phyloP scores from a whole-genome alignment of 1,140 invertebrate species.

The Aphis craccivora region DNA sequence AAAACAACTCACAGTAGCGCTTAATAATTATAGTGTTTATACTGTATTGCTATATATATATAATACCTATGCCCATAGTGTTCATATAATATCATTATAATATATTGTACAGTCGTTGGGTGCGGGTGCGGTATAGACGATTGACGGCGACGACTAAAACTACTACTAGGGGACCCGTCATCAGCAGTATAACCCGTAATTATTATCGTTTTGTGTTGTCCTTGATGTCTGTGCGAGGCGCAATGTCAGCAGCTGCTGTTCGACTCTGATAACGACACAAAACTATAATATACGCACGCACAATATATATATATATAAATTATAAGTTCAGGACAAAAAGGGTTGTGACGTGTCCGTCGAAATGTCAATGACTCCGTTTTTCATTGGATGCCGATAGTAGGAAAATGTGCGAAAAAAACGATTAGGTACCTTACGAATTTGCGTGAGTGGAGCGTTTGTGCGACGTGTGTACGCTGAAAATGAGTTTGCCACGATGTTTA shows the following conservation, averaged over 20 bases:
- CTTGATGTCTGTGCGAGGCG: slow-evolving; percentile 13
- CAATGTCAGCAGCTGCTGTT: slow-evolving; percentile 34
- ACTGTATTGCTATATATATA: background rate
- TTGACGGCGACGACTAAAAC: background rate
- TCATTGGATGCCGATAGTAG: background rate
- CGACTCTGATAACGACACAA: slow-evolving; percentile 20
- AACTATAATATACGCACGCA: background rate
- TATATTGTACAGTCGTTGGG: background rate
- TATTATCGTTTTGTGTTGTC: slow-evolving; percentile 44
- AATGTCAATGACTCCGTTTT: slow-evolving; percentile 26
- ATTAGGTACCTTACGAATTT: background rate
- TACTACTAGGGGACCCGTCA: background rate
- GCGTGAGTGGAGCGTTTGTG: background rate
- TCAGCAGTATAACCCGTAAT: slow-evolving; percentile 39
- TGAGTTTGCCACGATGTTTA: background rate
- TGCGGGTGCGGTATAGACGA: background rate
- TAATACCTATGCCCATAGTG: slow-evolving; percentile 15
- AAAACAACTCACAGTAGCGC: background rate
- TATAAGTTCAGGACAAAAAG: background rate
- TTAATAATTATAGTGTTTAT: slow-evolving; percentile 5
- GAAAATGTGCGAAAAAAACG: background rate
- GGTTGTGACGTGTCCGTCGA: slow-evolving; percentile 23
- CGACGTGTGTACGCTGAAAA: background rate
- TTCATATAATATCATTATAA: slow-evolving; percentile 8
- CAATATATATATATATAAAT: background rate